A percentile compares a stretch with the other conserved stretches of the same genome.
Evolutionary conservation across 2,888 invertebrate genomes (phyloP).

Genomic region (Nipponacmea schrenckii): DNA sequence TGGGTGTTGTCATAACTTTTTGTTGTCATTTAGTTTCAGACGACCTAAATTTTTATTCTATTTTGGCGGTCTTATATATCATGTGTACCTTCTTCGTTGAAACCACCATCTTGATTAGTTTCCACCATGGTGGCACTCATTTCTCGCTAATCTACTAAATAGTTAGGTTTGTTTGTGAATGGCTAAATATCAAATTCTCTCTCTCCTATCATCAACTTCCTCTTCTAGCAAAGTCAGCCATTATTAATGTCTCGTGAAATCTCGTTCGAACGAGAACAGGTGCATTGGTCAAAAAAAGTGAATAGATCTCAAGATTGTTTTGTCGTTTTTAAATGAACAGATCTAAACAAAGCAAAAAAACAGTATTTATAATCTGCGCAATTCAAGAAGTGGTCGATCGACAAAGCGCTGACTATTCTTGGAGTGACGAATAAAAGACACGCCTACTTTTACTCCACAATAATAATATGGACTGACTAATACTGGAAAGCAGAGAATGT

Average conservation of each 20-base stretch:
- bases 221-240: slow-evolving; percentile 14
- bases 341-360: no score
- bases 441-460: neutral
- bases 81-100: slow-evolving; percentile 15
- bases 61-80: no score
- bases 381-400: no score
- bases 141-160: slow-evolving; percentile 8
- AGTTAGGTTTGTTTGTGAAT: neutral
- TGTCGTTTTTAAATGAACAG: no score
- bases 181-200: neutral
- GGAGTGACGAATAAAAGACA: neutral
- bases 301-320: no score
- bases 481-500: no score
- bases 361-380: no score
- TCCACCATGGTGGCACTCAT: slow-evolving; percentile 21
- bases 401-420: no score
- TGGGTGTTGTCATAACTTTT: no score
- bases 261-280: slow-evolving; percentile 9
- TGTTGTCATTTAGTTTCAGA: no score
- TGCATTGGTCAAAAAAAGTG: neutral
- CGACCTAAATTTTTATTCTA: no score
- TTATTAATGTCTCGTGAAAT: slow-evolving; percentile 17
- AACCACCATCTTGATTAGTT: slow-evolving; percentile 15
- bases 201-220: slow-evolving; percentile 14
- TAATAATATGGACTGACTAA: no score